Base-by-base conservation (phyloP, 2,888 invertebrate genomes). In the Mystacides longicornis region DNA sequence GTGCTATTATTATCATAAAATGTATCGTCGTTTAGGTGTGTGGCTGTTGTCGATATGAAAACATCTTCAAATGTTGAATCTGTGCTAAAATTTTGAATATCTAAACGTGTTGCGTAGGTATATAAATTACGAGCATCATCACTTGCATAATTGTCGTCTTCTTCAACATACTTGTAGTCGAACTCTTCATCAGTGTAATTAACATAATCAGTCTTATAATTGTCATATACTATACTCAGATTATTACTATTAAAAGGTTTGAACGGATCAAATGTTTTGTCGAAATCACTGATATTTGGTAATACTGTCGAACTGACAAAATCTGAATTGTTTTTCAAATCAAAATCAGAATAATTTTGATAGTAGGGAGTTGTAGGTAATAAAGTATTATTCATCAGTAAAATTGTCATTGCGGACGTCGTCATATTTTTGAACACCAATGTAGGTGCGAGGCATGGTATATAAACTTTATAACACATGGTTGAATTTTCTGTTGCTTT, bases 391-490 rank as follows among this genome's bases (percentile, higher is more conserved):
- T 58, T 60, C 11, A 55, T 56, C 16, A 58, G 37, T 3, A 55
- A 42, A 23, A 66, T 67, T 7, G 67, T 63, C 51, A 65, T 61
- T 14, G 71, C 42, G 1, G 73, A 68, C 3, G 78, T 68, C 53
- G 67, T 69, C 55, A 69, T 57, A 53, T 63, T 63, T 22, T 61
- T 62, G 27, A 23, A 16, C 1, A 50, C 23, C 22, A 21, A 62
- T 50, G 59, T 65, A 20, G 65, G 64, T 45, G 65, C 67, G 63
- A 69, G 66, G 67, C 67, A 71, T 64, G 66, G 67, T 23, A 69
- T 60, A 45, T 67, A 66, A 20, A 69, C 64, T 5, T 68, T 67
- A 52, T 72, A 75, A 48, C 74, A 68, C 2, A 66, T 56, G 1
- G 60, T 58, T 11, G 49, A 20, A 45, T 51, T 49, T 46, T 56